Conservation (phyloP, 2,113 vertebrate species). For the Bostrychus sinensis region DNA sequence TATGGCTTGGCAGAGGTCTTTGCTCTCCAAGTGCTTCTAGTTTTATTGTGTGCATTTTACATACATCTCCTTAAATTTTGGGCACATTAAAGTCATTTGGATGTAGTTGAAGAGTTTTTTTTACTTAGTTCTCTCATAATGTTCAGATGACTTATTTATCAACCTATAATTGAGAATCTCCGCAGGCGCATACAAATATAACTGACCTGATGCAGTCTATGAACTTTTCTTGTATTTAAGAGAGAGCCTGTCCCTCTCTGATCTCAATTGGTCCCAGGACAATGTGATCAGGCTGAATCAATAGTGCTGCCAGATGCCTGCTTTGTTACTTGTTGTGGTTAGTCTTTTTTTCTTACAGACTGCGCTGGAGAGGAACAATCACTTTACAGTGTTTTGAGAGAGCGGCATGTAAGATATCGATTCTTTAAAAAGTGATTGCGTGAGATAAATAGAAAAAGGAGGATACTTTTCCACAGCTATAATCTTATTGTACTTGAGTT, state of each 20-base stretch:
- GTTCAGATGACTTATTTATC: no score
- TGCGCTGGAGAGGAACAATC: conserved; percentile 2
- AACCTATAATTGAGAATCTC: no score
- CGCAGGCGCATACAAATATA: no score
- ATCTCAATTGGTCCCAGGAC: conserved; percentile 41
- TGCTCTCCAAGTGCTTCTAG: no score
- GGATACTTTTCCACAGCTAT: neutral
- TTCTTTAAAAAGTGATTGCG: conserved; percentile 23
- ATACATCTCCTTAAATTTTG: no score
- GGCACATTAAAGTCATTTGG: no score
- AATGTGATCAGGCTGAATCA: conserved; percentile 35
- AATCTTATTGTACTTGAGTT: conserved; percentile 1
- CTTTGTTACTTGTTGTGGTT: conserved; percentile 17
- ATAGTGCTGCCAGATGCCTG: conserved; percentile 36
- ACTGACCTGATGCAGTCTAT: no score
- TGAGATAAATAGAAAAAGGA: conserved; percentile 25
- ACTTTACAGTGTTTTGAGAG: neutral
- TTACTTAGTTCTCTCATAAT: no score
- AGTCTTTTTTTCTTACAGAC: conserved; percentile 17
- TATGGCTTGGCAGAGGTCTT: no score
- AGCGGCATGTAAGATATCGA: conserved; percentile 27
- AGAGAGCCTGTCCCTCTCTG: neutral
- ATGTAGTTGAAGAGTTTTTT: no score
- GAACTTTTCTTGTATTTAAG: neutral
- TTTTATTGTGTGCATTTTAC: no score